A percentile compares a stretch with the other conserved stretches of the same genome.
Conservation (phyloP, 2,888 invertebrate species). For the Parascotia fuliginaria region DNA sequence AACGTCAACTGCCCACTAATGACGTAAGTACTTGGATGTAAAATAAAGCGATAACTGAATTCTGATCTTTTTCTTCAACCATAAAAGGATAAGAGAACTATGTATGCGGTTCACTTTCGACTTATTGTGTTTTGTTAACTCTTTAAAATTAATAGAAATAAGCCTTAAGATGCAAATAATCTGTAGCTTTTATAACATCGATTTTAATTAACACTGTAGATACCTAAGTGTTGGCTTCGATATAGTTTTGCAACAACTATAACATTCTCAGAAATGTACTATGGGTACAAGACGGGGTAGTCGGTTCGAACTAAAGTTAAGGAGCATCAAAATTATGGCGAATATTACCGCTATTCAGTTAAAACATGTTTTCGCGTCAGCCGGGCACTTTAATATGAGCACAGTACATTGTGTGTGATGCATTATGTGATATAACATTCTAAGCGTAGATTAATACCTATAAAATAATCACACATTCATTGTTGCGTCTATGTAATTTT, state of each 20-base stretch:
- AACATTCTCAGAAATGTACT: background rate
- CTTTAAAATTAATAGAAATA: too few species aligned
- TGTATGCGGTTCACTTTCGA: constrained; percentile 46
- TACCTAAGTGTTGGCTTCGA: background rate
- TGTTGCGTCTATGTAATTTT: constrained; percentile 8
- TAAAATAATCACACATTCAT: constrained; percentile 12
- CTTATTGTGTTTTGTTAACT: constrained; percentile 41
- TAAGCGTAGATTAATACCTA: constrained; percentile 3
- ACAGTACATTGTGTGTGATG: constrained; percentile 17
- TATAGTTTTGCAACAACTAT: background rate
- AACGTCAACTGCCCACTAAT: constrained; percentile 48
- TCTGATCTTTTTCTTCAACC: constrained; percentile 46
- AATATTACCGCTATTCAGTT: constrained; percentile 31
- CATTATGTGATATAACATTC: constrained; percentile 15
- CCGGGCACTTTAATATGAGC: constrained; percentile 32
- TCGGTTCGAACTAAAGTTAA: constrained; percentile 18
- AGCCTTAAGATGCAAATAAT: constrained; percentile 14
- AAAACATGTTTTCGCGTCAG: constrained; percentile 20
- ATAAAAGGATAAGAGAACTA: constrained; percentile 47
- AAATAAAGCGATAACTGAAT: constrained; percentile 43
- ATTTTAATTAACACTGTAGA: too few species aligned
- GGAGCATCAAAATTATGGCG: constrained; percentile 21
- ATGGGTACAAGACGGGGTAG: constrained; percentile 16
- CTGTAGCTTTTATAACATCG: constrained; percentile 11
- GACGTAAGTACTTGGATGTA: constrained; percentile 33